Evolutionary conservation across 2,113 vertebrate species (phyloP).

Genomic region (Actinemys pallida): DNA sequence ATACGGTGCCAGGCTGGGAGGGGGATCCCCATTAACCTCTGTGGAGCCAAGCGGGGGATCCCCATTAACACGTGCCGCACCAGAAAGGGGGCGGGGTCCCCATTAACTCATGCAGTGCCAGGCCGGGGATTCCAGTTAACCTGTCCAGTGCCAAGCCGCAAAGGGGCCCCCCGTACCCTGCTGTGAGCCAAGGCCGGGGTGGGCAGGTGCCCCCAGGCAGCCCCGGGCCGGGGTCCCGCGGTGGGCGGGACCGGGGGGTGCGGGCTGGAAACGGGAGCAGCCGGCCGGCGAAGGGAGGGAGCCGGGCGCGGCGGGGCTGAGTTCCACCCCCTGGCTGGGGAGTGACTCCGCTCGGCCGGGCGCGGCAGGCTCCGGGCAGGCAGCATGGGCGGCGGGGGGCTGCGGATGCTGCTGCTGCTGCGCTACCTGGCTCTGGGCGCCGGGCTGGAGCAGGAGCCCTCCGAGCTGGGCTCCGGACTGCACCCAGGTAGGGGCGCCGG

Average conservation of each 20-base stretch:
- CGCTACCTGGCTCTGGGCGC: background rate
- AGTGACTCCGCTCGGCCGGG: background rate
- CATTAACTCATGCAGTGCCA: background rate
- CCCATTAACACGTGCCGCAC: background rate
- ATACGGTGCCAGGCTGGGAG: rapidly evolving
- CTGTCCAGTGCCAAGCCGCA: too few species aligned
- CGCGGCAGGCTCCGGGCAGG: background rate
- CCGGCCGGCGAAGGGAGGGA: background rate
- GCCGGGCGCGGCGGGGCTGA: too few species aligned
- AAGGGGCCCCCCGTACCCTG: background rate
- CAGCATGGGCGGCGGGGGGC: slow-evolving; percentile 15
- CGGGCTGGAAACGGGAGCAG: background rate
- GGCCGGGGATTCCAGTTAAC: background rate
- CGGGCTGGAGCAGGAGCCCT: background rate
- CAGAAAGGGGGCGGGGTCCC: background rate
- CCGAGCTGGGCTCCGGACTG: slow-evolving; percentile 32
- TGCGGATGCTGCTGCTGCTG: background rate
- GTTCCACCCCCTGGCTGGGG: background rate
- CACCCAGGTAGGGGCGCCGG: background rate
- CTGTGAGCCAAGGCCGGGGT: too few species aligned
- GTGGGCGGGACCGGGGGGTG: background rate
- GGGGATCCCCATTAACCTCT: too few species aligned
- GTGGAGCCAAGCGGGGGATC: background rate
- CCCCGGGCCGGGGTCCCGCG: background rate
- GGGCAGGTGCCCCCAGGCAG: too few species aligned